Base-by-base conservation (phyloP, 2,113 vertebrate genomes). In the Mobula hypostoma region DNA sequence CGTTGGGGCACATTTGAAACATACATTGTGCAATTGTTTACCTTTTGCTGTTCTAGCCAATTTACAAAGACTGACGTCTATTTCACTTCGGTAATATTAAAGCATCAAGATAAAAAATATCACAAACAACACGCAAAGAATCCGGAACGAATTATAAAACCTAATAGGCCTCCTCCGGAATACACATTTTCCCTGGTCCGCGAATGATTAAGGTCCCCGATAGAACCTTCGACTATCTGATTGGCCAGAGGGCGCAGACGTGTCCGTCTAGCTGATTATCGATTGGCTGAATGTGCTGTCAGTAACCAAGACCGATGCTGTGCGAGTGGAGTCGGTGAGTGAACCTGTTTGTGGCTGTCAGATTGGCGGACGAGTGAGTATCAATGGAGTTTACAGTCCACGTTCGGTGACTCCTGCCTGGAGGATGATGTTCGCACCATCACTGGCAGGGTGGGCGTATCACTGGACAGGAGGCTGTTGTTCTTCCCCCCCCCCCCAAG, bases 211-310 rank as follows among this genome's bases (percentile, higher is more conserved):
- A 27, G 2, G 21, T 85, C 82, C 82, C 40, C 48, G 48, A 40
- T 0, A 0, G 83, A 29, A 14, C 0, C 24, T 24, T 56, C 24
- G 83, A 48, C 83, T 11, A 61, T 4, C 48, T 5, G 56, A 63
- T 63, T 87, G 83, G 56, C 56, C 27, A 2, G 27, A 7, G 5
- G 2, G 56, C 0, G 24, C 0, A 1, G 1, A 17, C 14, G 36
- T 5, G 0, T 1, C 36, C 0, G 36, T 15, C 9, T 0, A 11
- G 11, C 48, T 4, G 11, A 9, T 48, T 1, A 8, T 3, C 12
- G 83, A 61, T 87, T 87, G 83, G 83, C 82, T 0, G 48, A 0
- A 11, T 9, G 82, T 0, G 82, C 9, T 58, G 56, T 56, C 40
- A 0, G 36, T 83, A 17, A 48, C 24, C 19, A 8, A 1, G 24